Base-by-base conservation (phyloP, 2,888 invertebrate genomes). In the Creontiades dilutus region DNA sequence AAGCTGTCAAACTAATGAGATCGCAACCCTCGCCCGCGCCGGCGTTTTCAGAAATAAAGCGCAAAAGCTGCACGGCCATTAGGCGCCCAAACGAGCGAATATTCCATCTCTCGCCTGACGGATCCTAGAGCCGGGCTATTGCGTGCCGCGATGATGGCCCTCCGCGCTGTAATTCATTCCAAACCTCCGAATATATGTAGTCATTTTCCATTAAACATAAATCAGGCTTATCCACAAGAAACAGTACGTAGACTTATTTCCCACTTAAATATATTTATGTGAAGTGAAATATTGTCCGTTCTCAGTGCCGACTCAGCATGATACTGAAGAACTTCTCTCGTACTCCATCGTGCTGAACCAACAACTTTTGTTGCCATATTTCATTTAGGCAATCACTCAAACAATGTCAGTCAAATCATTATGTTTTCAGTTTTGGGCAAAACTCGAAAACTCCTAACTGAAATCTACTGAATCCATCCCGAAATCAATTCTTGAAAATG, bases 1-100 rank as follows among this genome's bases (percentile, higher is more conserved):
- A 82, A 86, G 86, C 68, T 75, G 86, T 86, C 86, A 86, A 86
- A 86, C 86, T 86, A 86, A 86, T 86, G 86, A 86, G 86, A 86
- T 75, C 75, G 75, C 47, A n/a, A 75, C 68, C 85, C 57, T 78
- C 85, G 2, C 37, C 48, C 19, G 52, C 13, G 57, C n/a, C n/a
- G 27, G 55, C 16, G 86, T 46, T 37, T 57, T 86, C 86, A 86
- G 86, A 75, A 86, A 86, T 86, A 75, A 75, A 75, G 86, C 75
- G 86, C 68, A 23, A 68, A 75, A 75, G 47, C 75, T 86, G 37
- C 37, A 46, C 37, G 85, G 75, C 86, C 86, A 86, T 86, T 86
- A 86, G 86, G 47, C 86, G 19, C 86, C 47, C 48, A 75, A 47
- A 86, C 75, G 86, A 68, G 46, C 82, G 68, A 68, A 68, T 68